These are phyloP conservation scores for Dallia pectoralis DNA, from an alignment of 2,797 vertebrate genomes.

Conservation along the genomic window DNA sequence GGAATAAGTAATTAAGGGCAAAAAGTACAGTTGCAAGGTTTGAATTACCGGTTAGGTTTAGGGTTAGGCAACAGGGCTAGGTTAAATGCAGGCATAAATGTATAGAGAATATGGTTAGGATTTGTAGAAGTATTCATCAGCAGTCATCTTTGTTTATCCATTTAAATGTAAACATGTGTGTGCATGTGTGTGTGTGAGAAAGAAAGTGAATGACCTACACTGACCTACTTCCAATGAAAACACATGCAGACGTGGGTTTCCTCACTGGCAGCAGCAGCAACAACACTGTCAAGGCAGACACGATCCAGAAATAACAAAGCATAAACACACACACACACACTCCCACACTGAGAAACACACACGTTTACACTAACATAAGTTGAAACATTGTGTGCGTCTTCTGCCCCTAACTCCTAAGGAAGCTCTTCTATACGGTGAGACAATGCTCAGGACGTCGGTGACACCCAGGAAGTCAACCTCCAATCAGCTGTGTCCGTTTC, in stretches of 20 bases:
- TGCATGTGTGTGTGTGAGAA: neutral
- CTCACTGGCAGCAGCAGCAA: conserved; percentile 3
- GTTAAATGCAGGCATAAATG: too few species aligned
- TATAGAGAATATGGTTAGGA: too few species aligned
- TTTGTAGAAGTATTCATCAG: too few species aligned
- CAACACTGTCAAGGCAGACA: conserved; percentile 16
- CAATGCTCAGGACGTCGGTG: conserved; percentile 1
- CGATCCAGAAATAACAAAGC: conserved; percentile 14
- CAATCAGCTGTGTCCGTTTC: conserved; percentile 48
- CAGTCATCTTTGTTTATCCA: too few species aligned
- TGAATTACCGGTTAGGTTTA: too few species aligned
- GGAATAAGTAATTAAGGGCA: too few species aligned
- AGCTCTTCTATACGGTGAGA: neutral
- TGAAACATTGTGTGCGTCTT: conserved; percentile 26
- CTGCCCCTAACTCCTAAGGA: conserved; percentile 5
- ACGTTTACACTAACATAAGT: conserved; percentile 2
- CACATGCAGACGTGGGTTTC: conserved; percentile 1
- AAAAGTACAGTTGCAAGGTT: too few species aligned
- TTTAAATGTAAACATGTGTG: too few species aligned
- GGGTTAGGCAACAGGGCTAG: too few species aligned
- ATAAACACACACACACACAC: conserved; percentile 25
- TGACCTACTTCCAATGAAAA: conserved; percentile 21
- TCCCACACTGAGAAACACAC: neutral
- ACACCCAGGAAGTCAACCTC: conserved; percentile 59
- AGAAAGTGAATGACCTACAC: neutral